phyloP scores from a whole-genome alignment of 2,113 vertebrate species.

The Pachycephala philippinensis region DNA sequence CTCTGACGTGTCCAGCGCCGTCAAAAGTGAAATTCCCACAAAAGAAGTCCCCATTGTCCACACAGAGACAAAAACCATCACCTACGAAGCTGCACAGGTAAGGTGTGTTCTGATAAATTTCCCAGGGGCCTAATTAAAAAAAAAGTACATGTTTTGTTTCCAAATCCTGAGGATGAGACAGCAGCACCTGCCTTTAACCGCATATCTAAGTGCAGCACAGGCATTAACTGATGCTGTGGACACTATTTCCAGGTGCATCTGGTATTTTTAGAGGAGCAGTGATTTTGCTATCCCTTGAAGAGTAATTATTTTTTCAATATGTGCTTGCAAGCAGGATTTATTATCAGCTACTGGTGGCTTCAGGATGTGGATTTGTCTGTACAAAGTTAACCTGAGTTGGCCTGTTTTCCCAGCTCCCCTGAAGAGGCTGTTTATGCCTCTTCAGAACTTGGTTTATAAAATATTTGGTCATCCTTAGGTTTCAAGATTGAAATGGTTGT shows the following conservation, averaged over 20 bases:
- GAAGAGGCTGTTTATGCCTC: not conserved
- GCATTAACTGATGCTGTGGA: not conserved
- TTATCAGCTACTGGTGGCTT: not conserved
- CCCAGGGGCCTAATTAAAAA: not conserved
- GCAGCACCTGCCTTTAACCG: not conserved
- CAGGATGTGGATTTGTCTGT: not conserved
- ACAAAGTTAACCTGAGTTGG: not conserved
- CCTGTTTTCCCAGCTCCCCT: not conserved
- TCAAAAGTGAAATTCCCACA: constrained; percentile 84
- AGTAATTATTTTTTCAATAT: not conserved
- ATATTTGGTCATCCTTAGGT: not conserved
- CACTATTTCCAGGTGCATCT: not conserved
- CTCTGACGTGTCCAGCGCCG: constrained; percentile 84
- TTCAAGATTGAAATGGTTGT: not conserved
- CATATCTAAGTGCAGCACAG: not conserved
- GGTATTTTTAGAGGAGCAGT: not conserved
- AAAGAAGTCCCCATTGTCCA: constrained; percentile 93
- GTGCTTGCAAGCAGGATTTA: not conserved
- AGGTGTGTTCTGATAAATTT: not conserved
- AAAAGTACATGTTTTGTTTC: fast-evolving
- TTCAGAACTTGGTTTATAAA: not conserved
- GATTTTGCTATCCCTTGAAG: not conserved
- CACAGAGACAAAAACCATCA: constrained; percentile 97
- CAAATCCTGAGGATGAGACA: not conserved
- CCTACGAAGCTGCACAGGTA: constrained; percentile 95